Evolutionary conservation across 2,888 invertebrate species (phyloP).

Genomic region (Euphydryas editha): DNA sequence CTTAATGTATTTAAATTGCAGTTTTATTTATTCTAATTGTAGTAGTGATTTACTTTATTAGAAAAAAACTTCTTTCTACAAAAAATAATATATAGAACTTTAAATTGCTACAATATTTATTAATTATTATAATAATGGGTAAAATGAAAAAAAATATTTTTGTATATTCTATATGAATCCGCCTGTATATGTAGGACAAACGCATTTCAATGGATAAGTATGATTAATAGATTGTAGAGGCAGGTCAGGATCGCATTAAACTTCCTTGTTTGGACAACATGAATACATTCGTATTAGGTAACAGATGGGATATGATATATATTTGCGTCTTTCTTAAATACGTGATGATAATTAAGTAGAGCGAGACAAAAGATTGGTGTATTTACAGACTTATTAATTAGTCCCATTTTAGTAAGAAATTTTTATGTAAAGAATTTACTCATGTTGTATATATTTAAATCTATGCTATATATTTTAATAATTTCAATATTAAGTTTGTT

Average conservation of each 20-base stretch:
- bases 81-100: too few species aligned
- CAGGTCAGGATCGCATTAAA: constrained; percentile 57
- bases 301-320: neutral
- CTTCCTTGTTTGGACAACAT: constrained; percentile 31
- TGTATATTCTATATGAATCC: constrained; percentile 36
- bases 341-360: neutral
- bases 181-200: constrained; percentile 55
- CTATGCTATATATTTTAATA: too few species aligned
- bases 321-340: neutral
- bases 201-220: constrained; percentile 53
- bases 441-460: neutral
- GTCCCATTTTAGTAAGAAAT: neutral
- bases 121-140: too few species aligned
- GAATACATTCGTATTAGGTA: constrained; percentile 14
- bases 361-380: neutral
- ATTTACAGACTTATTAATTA: neutral
- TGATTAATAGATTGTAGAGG: constrained; percentile 72
- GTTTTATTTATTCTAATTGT: too few species aligned
- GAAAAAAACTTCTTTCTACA: too few species aligned
- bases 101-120: too few species aligned
- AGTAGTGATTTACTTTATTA: too few species aligned
- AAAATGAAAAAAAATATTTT: too few species aligned
- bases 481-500: too few species aligned
- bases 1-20: too few species aligned
- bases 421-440: neutral